These are phyloP conservation scores for Pipa parva DNA, from an alignment of 2,113 vertebrate species.

Conservation along the genomic window DNA sequence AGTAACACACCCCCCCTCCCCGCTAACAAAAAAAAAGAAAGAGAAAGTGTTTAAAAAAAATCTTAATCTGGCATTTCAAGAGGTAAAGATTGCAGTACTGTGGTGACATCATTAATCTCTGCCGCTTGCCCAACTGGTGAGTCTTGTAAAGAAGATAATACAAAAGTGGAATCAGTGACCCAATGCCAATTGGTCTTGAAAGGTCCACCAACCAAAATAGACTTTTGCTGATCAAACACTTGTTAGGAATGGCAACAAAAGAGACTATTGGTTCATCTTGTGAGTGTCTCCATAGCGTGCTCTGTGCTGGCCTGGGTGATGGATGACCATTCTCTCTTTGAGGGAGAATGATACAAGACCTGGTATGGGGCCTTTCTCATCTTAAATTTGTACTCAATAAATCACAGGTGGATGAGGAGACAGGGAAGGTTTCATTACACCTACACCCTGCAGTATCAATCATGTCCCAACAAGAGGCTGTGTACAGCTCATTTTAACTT, in stretches of 20 bases:
- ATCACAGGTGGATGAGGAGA: conserved; percentile 81
- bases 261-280: conserved; percentile 91
- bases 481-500: conserved; percentile 66
- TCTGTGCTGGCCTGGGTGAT: conserved; percentile 92
- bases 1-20: not conserved
- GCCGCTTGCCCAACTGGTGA: conserved; percentile 86
- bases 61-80: conserved; percentile 34
- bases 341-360: conserved; percentile 76
- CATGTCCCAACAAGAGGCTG: conserved; percentile 69
- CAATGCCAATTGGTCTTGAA: conserved; percentile 98
- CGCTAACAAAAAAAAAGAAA: not conserved
- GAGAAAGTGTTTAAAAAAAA: conserved; percentile 14
- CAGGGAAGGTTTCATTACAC: conserved; percentile 82
- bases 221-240: conserved; percentile 99
- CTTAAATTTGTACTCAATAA: conserved; percentile 86
- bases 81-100: conserved; percentile 32
- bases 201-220: conserved; percentile 98
- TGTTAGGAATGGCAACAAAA: conserved; percentile 98
- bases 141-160: conserved; percentile 93
- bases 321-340: conserved; percentile 88
- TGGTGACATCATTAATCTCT: conserved; percentile 86
- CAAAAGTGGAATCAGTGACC: conserved; percentile 91
- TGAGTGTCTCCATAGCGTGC: conserved; percentile 85
- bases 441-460: conserved; percentile 81
- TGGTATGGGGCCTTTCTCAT: conserved; percentile 84